Percentiles rank a stretch among this genome's conserved stretches.
These are phyloP conservation scores for Drosophila tani DNA, from an alignment of 1,140 invertebrate genomes.

Conservation along the genomic window DNA sequence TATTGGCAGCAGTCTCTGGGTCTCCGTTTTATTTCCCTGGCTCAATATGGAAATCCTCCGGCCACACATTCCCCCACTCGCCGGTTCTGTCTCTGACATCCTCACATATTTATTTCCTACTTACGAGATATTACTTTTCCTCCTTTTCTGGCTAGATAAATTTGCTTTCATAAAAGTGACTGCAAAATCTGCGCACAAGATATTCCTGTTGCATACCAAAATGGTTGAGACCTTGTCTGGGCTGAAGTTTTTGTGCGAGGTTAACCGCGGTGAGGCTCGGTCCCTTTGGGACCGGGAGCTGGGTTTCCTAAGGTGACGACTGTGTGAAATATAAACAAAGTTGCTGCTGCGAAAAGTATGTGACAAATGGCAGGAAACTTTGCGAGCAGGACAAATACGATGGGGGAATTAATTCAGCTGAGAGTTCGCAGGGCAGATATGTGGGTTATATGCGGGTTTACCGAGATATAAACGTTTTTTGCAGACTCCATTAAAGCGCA, in stretches of 20 bases:
- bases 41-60: conserved; percentile 43
- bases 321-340: conserved; percentile 38
- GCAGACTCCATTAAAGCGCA: neutral
- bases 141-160: conserved; percentile 38
- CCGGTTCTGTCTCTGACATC: conserved; percentile 8
- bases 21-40: conserved; percentile 6
- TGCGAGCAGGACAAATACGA: conserved; percentile 13
- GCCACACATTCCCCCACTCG: conserved; percentile 6
- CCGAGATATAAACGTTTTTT: neutral
- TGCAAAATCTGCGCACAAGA: conserved; percentile 25
- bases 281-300: neutral
- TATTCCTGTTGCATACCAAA: conserved; percentile 41
- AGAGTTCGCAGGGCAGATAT: neutral
- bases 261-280: conserved; percentile 19
- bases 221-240: neutral
- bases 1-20: conserved; percentile 24
- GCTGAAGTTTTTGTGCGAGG: conserved; percentile 19
- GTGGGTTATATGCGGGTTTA: neutral
- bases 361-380: conserved; percentile 35
- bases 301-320: conserved; percentile 39
- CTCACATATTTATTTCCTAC: conserved; percentile 63
- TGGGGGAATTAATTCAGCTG: conserved; percentile 21
- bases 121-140: conserved; percentile 52
- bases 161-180: conserved; percentile 37
- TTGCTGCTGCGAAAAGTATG: conserved; percentile 23